Percentiles rank a stretch among this genome's conserved stretches.
These are phyloP conservation scores for Hoplostethus mediterraneus DNA, from an alignment of 2,797 vertebrate species.

Conservation along the genomic window DNA sequence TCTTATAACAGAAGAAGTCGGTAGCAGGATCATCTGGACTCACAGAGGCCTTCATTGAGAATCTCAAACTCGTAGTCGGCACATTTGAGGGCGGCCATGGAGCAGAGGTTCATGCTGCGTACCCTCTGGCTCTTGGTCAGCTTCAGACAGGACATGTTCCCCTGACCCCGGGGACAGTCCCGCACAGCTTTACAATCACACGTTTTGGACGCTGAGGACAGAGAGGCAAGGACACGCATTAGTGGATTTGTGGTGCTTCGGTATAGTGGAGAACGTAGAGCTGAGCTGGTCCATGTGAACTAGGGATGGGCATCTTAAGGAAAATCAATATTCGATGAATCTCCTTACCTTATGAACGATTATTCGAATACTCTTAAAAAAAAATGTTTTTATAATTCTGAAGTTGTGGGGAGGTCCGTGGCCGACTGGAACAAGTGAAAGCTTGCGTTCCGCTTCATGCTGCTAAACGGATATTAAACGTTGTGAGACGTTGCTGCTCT, in stretches of 20 bases:
- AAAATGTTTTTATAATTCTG: too few relatives aligned
- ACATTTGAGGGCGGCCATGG: slow-evolving; percentile 78
- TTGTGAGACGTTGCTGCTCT: too few relatives aligned
- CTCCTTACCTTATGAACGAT: too few relatives aligned
- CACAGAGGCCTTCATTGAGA: slow-evolving; percentile 74
- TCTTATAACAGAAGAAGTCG: too few relatives aligned
- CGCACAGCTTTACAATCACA: slow-evolving; percentile 77
- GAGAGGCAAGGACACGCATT: neutral
- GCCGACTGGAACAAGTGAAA: too few relatives aligned
- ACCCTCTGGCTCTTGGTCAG: slow-evolving; percentile 55
- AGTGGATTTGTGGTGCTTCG: neutral
- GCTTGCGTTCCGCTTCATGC: too few relatives aligned
- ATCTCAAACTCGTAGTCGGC: slow-evolving; percentile 70
- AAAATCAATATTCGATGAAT: too few relatives aligned
- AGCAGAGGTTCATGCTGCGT: slow-evolving; percentile 77
- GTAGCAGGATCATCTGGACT: slow-evolving; percentile 29
- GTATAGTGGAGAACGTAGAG: neutral
- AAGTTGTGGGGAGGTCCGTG: too few relatives aligned
- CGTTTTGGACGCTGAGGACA: slow-evolving; percentile 65
- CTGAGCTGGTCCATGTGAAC: too few relatives aligned
- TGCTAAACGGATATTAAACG: too few relatives aligned
- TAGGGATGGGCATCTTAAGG: too few relatives aligned
- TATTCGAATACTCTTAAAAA: too few relatives aligned
- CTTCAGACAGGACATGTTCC: slow-evolving; percentile 77
- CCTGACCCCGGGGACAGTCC: slow-evolving; percentile 56